Base-by-base conservation (phyloP, 2,888 invertebrate genomes). In the Synanthedon formicaeformis region DNA sequence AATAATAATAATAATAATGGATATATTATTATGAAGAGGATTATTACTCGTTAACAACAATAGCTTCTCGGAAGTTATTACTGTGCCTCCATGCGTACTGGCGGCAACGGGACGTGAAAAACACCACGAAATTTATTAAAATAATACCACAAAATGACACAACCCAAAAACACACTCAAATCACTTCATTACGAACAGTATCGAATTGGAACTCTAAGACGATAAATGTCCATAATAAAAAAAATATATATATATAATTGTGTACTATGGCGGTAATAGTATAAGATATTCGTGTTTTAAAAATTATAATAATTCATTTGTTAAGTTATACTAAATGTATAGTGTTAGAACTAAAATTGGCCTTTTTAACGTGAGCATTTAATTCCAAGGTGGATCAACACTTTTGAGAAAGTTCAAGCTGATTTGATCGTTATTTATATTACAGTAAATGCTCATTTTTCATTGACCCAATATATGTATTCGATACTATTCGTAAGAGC, bases 41-140 rank as follows among this genome's bases (percentile, higher is more conserved):
- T 85, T 82, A 89, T 93, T 93, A 93, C 93, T 94, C 93, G 89
- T 92, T 92, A 90, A 91, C 91, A 91, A 94, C 93, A 90, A 96
- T 94, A 90, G 95, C 95, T 91, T 96, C 95, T 93, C 93, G 94
- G 96, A 96, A 96, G 94, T 96, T 93, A 90, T 95, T 92, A 92
- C 96, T 96, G 93, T 95, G 93, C 92, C 95, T 95, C 96, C 96
- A 96, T 92, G 94, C 94, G 91, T 92, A 94, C 95, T 95, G 81
- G 75, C 72, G 75, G 78, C 73, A 76, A 71, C 73, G 70, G 76
- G 73, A 74, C 73, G 73, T 75, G 69, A 78, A 81, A 78, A 75
- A 80, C 65, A 80, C 70, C 72, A 75, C 71, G 72, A 81, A 79
- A 78, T 72, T 72, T 64, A 77, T 83, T 82, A 81, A 75, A 73